A percentile compares a stretch with the other conserved stretches of the same genome.
phyloP scores from a whole-genome alignment of 2,797 vertebrate species.

The Podarcis siculus region DNA sequence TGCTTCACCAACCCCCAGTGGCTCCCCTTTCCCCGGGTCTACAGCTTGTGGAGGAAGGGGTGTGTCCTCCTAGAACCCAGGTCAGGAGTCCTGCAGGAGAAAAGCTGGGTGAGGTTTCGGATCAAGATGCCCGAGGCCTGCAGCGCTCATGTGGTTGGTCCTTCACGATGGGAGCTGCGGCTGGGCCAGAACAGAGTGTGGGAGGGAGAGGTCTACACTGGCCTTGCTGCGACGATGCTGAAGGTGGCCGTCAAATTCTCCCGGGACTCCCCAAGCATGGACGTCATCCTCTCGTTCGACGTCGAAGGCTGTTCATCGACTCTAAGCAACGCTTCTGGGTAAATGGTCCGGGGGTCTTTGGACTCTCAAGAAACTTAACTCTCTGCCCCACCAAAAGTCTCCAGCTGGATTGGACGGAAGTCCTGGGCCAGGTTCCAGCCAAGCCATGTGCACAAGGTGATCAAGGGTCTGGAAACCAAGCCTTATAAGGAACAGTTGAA shows the following conservation, averaged over 20 bases:
- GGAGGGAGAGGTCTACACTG: conserved; percentile 79
- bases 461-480: too few relatives aligned
- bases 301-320: conserved; percentile 57
- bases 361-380: too few relatives aligned
- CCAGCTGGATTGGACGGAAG: too few relatives aligned
- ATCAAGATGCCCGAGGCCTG: conserved; percentile 78
- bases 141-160: conserved; percentile 77
- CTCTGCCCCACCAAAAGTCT: too few relatives aligned
- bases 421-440: too few relatives aligned
- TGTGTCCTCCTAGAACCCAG: conserved; percentile 85
- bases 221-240: conserved; percentile 61
- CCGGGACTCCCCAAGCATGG: conserved; percentile 74
- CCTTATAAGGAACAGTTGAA: too few relatives aligned
- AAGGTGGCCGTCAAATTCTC: conserved; percentile 76
- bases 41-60: conserved; percentile 80
- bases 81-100: conserved; percentile 76
- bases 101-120: conserved; percentile 80
- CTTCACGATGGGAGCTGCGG: conserved; percentile 74
- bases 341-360: background rate
- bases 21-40: conserved; percentile 80
- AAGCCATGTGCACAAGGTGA: too few relatives aligned
- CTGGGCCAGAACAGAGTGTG: conserved; percentile 79
- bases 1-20: conserved; percentile 72
- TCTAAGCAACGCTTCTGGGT: background rate
- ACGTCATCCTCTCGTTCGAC: conserved; percentile 81